Conservation (phyloP, 2,888 invertebrate species). For the Diabrotica balteata region DNA sequence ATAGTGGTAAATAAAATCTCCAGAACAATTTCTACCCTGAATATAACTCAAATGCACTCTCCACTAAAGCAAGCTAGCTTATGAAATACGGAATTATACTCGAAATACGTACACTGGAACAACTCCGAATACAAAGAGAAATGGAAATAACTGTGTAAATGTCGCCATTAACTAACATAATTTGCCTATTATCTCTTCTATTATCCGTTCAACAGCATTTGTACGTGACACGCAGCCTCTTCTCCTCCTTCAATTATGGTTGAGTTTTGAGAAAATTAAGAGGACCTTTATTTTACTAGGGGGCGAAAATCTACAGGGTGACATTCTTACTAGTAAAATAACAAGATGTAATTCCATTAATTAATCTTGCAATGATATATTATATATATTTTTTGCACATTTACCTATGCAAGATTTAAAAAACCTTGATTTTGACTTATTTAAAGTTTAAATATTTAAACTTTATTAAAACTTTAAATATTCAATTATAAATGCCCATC, state of each 20-base stretch:
- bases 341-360: too few relatives aligned
- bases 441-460: too few relatives aligned
- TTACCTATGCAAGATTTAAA: too few relatives aligned
- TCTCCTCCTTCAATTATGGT: constrained; percentile 32
- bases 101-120: constrained; percentile 16
- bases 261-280: constrained; percentile 36
- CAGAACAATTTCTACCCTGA: neutral
- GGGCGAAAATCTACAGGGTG: constrained; percentile 20
- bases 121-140: constrained; percentile 24
- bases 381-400: too few relatives aligned
- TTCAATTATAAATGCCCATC: too few relatives aligned
- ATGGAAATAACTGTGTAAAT: constrained; percentile 30
- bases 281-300: constrained; percentile 35
- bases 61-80: constrained; percentile 1
- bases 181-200: constrained; percentile 40
- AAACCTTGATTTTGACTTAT: too few relatives aligned
- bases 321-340: neutral
- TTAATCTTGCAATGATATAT: too few relatives aligned
- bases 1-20: neutral
- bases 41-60: constrained; percentile 14
- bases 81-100: constrained; percentile 21
- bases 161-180: constrained; percentile 35
- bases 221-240: constrained; percentile 39
- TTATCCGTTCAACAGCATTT: constrained; percentile 36
- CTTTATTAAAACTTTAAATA: too few relatives aligned